Conservation (phyloP, 2,888 invertebrate species). For the Hyposoter dolosus region DNA sequence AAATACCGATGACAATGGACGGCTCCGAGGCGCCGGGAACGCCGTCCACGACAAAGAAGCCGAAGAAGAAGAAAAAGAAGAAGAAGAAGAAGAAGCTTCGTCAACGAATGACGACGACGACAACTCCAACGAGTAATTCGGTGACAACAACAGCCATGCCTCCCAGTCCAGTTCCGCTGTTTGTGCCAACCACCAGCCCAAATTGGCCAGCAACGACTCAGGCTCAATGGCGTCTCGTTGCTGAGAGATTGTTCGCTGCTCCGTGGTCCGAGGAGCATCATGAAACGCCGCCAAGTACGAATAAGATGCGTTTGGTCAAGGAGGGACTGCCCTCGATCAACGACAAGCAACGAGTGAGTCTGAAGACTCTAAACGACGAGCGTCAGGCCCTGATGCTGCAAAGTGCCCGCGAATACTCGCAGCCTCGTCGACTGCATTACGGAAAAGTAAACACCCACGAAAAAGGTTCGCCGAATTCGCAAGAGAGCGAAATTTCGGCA, state of each 20-base stretch:
- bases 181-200: constrained; percentile 71
- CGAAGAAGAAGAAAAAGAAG: constrained; percentile 77
- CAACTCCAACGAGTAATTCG: constrained; percentile 60
- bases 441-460: constrained; percentile 77
- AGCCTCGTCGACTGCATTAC: constrained; percentile 75
- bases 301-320: constrained; percentile 67
- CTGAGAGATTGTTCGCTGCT: constrained; percentile 75
- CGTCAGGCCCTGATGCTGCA: constrained; percentile 73
- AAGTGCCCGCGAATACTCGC: constrained; percentile 71
- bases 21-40: constrained; percentile 19
- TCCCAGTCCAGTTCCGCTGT: constrained; percentile 53
- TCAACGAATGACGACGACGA: constrained; percentile 46
- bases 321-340: constrained; percentile 68
- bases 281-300: constrained; percentile 47
- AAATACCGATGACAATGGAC: constrained; percentile 51
- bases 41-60: constrained; percentile 70
- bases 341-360: constrained; percentile 72
- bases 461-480: constrained; percentile 68
- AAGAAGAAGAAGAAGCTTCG: constrained; percentile 75
- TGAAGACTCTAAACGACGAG: constrained; percentile 72
- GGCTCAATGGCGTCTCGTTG: constrained; percentile 77
- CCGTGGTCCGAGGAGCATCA: constrained; percentile 71
- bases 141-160: constrained; percentile 39
- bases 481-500: constrained; percentile 55
- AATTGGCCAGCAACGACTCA: constrained; percentile 72